Conservation (phyloP, 2,797 vertebrate species). For the Lagodon rhomboides region DNA sequence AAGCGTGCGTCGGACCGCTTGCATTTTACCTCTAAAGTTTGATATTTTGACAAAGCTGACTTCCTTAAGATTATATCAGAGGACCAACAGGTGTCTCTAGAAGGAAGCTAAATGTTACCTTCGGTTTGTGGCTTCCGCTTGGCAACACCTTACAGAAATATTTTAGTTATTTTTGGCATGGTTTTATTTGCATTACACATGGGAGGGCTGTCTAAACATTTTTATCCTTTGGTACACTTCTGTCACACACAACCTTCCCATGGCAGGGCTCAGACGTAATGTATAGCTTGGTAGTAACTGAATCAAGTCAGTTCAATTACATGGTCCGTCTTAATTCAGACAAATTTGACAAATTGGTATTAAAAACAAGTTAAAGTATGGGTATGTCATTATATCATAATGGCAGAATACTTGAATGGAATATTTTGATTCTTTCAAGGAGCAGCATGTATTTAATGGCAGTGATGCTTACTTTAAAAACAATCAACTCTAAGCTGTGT, state of each 20-base stretch:
- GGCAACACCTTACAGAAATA: conserved; percentile 19
- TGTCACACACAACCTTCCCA: not conserved
- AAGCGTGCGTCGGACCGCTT: not conserved
- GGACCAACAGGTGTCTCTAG: conserved; percentile 50
- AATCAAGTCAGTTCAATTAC: not conserved
- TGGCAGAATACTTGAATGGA: no score
- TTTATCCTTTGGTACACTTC: conserved; percentile 8
- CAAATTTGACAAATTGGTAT: not conserved
- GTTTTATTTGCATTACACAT: not conserved
- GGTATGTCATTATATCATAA: not conserved
- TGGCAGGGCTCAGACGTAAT: not conserved
- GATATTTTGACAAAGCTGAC: conserved; percentile 24
- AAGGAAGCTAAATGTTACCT: conserved; percentile 31
- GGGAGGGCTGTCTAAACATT: not conserved
- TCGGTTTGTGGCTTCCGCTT: not conserved
- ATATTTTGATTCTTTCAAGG: not conserved
- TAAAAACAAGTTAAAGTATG: not conserved
- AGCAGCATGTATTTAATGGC: not conserved
- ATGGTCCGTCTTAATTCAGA: not conserved
- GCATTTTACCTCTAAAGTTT: conserved; percentile 12
- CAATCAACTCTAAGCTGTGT: not conserved
- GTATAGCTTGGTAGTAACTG: not conserved
- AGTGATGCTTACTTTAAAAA: not conserved
- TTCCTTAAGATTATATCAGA: conserved; percentile 27
- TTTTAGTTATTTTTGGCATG: conserved; percentile 6